Percentiles rank a stretch among this genome's conserved stretches.
These are phyloP conservation scores for Argyrosomus japonicus DNA, from an alignment of 2,113 vertebrate species.

Conservation along the genomic window DNA sequence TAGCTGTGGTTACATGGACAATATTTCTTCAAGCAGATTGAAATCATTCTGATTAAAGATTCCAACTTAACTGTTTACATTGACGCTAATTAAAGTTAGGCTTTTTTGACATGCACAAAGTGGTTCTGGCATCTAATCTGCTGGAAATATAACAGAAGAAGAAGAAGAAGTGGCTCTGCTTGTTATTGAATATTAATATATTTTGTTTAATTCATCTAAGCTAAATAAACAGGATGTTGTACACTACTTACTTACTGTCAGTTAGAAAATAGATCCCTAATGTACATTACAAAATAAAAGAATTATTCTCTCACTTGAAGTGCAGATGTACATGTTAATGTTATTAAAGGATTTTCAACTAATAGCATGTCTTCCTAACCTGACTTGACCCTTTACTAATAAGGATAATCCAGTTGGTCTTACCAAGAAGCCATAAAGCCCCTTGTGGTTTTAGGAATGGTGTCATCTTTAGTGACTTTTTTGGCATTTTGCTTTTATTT, in stretches of 20 bases:
- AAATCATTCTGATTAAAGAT: no score
- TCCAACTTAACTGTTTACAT: no score
- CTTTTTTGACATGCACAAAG: no score
- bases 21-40: no score
- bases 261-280: not conserved
- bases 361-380: slow-evolving; percentile 13
- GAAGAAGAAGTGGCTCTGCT: no score
- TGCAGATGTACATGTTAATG: slow-evolving; percentile 27
- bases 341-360: slow-evolving; percentile 39
- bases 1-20: no score
- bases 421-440: not conserved
- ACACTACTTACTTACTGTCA: not conserved
- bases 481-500: not conserved
- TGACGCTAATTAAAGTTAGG: no score
- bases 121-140: no score
- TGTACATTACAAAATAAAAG: slow-evolving; percentile 14
- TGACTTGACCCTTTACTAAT: slow-evolving; percentile 32
- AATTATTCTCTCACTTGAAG: not conserved
- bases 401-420: slow-evolving; percentile 49
- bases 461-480: not conserved
- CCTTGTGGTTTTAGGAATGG: not conserved
- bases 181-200: not conserved
- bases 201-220: slow-evolving; percentile 9
- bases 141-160: no score
- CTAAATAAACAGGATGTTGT: not conserved